phyloP scores from a whole-genome alignment of 2,797 vertebrate species.

The Babyrousa celebensis region DNA sequence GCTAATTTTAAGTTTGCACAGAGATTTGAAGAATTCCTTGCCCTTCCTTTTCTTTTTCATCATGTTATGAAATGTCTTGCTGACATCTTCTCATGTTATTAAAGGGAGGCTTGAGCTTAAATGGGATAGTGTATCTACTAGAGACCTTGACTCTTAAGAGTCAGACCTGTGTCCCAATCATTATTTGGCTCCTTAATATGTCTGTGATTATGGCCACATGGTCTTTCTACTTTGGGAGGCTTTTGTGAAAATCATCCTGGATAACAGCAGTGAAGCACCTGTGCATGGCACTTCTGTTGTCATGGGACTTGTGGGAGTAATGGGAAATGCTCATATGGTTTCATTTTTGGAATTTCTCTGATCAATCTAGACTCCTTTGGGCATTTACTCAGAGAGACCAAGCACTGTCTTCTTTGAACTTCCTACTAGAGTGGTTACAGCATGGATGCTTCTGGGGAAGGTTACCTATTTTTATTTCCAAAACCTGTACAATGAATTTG shows the following conservation, averaged over 20 bases:
- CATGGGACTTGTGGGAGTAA: background rate
- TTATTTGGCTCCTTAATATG: background rate
- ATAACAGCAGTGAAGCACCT: background rate
- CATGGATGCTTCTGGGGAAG: background rate
- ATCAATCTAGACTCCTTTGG: background rate
- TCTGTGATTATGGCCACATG: background rate
- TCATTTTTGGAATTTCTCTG: background rate
- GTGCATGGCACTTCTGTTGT: background rate
- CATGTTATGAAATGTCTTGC: background rate
- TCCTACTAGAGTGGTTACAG: background rate
- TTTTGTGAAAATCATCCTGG: slow-evolving; percentile 37
- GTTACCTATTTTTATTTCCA: slow-evolving; percentile 7
- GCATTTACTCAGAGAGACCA: background rate
- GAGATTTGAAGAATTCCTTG: slow-evolving; percentile 1
- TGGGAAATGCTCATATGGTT: background rate
- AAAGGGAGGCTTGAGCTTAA: background rate
- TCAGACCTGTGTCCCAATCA: background rate
- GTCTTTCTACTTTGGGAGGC: background rate
- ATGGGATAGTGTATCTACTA: background rate
- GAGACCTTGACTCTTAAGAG: background rate
- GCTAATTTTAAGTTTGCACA: slow-evolving; percentile 24
- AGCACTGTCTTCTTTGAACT: background rate
- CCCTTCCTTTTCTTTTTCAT: background rate
- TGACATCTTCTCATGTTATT: background rate
- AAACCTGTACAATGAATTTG: background rate